Conservation (phyloP, 2,113 vertebrate species). For the Garra rufa region DNA sequence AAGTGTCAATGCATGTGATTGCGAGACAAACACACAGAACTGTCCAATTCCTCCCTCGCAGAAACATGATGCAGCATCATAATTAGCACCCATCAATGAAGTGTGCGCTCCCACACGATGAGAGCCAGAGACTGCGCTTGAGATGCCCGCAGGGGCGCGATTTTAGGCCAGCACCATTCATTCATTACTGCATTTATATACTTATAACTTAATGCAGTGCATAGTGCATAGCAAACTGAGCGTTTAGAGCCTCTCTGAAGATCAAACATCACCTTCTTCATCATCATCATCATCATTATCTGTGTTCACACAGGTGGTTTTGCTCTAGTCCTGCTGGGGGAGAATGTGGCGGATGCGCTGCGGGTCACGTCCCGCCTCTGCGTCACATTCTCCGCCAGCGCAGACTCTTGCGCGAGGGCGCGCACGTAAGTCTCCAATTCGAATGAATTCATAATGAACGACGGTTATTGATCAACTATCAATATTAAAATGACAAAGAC, state of each 20-base stretch:
- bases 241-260: neutral
- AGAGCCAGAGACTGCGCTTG: neutral
- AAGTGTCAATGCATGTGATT: neutral
- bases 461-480: neutral
- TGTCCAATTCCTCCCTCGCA: neutral
- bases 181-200: neutral
- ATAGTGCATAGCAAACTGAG: no score
- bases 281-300: neutral
- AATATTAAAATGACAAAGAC: neutral
- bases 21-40: neutral
- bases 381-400: constrained; percentile 76
- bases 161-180: neutral
- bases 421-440: neutral
- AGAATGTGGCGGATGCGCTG: constrained; percentile 62
- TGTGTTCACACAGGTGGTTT: neutral
- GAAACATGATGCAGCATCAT: neutral
- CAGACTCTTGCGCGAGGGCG: neutral
- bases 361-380: constrained; percentile 75
- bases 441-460: neutral
- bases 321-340: neutral
- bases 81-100: neutral
- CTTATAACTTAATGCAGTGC: neutral
- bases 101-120: neutral
- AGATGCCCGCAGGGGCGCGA: neutral
- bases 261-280: neutral